Evolutionary conservation across 2,888 invertebrate species (phyloP).

Genomic region (Ceratothoa steindachneri): DNA sequence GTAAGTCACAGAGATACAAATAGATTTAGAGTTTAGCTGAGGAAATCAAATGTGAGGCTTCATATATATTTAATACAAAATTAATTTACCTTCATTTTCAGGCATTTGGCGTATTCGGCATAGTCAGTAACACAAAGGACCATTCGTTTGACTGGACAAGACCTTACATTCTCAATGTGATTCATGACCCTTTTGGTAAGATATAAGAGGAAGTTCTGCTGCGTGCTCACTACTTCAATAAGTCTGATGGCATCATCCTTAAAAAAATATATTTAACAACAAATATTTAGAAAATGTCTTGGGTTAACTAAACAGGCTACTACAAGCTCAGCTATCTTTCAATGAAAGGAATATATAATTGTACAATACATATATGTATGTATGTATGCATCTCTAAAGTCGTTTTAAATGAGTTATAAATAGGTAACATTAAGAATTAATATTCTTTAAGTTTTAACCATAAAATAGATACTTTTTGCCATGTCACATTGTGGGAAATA

Average conservation of each 20-base stretch:
- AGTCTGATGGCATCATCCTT: slow-evolving; percentile 72
- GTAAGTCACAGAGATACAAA: no score
- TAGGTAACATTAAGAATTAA: no score
- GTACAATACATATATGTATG: no score
- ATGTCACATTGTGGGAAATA: no score
- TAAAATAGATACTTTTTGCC: no score
- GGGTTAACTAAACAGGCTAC: not conserved
- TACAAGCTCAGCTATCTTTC: not conserved
- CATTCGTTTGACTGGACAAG: slow-evolving; percentile 80
- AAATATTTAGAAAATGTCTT: not conserved
- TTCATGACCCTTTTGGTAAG: slow-evolving; percentile 63
- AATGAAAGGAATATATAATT: not conserved
- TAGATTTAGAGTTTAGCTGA: no score
- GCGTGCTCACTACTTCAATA: slow-evolving; percentile 63
- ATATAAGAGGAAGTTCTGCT: slow-evolving; percentile 72
- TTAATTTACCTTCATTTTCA: slow-evolving; percentile 74
- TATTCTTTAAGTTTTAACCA: no score
- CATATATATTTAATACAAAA: no score
- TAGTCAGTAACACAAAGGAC: slow-evolving; percentile 87
- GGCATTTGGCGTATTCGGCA: slow-evolving; percentile 82
- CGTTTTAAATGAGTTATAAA: no score
- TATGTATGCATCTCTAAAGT: no score
- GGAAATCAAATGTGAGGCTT: no score
- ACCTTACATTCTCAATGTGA: slow-evolving; percentile 68
- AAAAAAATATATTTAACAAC: no score